Evolutionary conservation across 2,797 vertebrate species (phyloP).

Genomic region (Ataeniobius toweri): DNA sequence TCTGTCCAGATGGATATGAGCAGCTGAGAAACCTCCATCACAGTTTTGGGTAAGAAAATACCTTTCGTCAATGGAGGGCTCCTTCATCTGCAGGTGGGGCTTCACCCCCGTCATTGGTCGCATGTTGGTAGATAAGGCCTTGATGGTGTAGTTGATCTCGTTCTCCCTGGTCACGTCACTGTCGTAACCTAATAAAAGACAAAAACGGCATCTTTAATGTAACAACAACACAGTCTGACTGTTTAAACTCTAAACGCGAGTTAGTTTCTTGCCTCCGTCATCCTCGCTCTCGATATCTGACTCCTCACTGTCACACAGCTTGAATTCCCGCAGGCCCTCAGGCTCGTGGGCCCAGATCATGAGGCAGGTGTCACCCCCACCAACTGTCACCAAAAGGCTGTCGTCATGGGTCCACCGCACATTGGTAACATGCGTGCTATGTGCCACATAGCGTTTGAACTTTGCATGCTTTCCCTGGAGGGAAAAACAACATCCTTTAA

Average conservation of each 20-base stretch:
- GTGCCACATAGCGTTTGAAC: conserved; percentile 95
- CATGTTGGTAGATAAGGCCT: conserved; percentile 97
- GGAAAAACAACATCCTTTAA: conserved; percentile 37
- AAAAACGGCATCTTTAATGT: background rate
- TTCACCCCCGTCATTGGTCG: conserved; percentile 95
- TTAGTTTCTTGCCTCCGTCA: conserved; percentile 87
- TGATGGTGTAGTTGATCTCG: conserved; percentile 96
- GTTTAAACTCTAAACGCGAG: background rate
- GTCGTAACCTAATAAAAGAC: conserved; percentile 88
- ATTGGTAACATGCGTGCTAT: conserved; percentile 96
- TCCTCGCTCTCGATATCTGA: conserved; percentile 97
- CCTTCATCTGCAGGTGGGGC: conserved; percentile 96
- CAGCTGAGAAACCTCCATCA: conserved; percentile 2
- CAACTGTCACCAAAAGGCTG: conserved; percentile 89
- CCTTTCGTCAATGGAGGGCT: conserved; percentile 95
- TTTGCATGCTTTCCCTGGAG: conserved; percentile 94
- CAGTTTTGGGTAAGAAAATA: conserved; percentile 65
- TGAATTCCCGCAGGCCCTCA: conserved; percentile 87
- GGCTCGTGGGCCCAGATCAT: conserved; percentile 95
- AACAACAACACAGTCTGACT: background rate
- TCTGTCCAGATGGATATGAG: conserved; percentile 10
- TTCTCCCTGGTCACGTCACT: conserved; percentile 97
- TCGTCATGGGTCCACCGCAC: conserved; percentile 96
- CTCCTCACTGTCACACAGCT: conserved; percentile 94
- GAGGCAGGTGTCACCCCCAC: conserved; percentile 92